A percentile compares a stretch with the other conserved stretches of the same genome.
Evolutionary conservation across 2,113 vertebrate genomes (phyloP).

Genomic region (Symphodus melops): DNA sequence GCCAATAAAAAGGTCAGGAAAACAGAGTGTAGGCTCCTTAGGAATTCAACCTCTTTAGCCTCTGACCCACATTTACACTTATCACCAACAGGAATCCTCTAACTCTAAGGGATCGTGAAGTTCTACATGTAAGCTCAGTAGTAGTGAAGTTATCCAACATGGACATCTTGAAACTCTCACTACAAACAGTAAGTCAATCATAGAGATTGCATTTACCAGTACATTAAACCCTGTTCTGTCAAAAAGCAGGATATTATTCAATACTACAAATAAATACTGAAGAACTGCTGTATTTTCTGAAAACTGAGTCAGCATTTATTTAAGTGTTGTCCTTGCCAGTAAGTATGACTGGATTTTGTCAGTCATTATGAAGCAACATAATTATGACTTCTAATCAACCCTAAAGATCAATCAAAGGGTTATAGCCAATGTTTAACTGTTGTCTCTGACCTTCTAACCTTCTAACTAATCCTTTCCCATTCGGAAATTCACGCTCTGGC

Average conservation of each 20-base stretch:
- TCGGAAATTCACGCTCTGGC: constrained; percentile 33
- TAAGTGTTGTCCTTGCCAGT: no score
- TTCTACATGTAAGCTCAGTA: neutral
- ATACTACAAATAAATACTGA: neutral
- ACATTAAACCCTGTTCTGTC: neutral
- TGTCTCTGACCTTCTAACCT: constrained; percentile 29
- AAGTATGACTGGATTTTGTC: neutral
- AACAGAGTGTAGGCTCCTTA: constrained; percentile 52
- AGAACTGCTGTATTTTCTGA: neutral
- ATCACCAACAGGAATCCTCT: constrained; percentile 13
- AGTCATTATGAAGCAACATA: neutral
- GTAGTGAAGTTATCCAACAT: neutral
- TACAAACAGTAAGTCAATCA: neutral
- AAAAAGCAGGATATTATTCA: neutral
- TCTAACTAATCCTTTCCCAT: constrained; percentile 26
- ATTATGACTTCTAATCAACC: neutral
- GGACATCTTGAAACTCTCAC: neutral
- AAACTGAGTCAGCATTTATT: neutral
- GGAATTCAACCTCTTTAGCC: constrained; percentile 65
- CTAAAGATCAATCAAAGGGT: constrained; percentile 21
- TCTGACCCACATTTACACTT: constrained; percentile 58
- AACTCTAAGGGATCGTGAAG: neutral
- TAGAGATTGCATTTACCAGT: no score
- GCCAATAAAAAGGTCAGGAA: constrained; percentile 61
- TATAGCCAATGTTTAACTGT: constrained; percentile 22